Base-by-base conservation (phyloP, 1,140 invertebrate genomes). In the Achatina immaculata region DNA sequence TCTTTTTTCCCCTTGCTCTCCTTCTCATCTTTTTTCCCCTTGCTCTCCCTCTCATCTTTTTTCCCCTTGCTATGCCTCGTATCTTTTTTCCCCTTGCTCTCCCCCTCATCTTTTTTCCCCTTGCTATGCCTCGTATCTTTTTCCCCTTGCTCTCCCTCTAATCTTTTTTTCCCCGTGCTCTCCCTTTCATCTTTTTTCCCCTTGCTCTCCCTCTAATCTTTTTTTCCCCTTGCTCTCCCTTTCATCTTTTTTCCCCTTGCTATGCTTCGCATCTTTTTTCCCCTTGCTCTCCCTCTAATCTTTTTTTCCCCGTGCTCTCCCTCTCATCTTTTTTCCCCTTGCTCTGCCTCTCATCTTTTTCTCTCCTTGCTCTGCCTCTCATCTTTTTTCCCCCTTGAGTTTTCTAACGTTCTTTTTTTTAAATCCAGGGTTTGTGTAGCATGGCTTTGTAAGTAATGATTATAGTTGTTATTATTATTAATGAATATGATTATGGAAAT, bases 391-490 rank as follows among this genome's bases (percentile, higher is more conserved):
- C n/a, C n/a, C n/a, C n/a, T n/a, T n/a, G n/a, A n/a, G n/a, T 66
- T 66, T 31, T 66, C 62, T 31, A 66, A 66, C 19, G 62, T 31
- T n/a, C 62, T n/a, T 66, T 28, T 31, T 66, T 31, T 66, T 66
- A 7, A 14, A 11, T 51, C 24, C 11, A 51, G 31, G 28, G 62
- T 66, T n/a, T n/a, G n/a, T n/a, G n/a, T n/a, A n/a, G n/a, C n/a
- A n/a, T n/a, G n/a, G n/a, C n/a, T n/a, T n/a, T n/a, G n/a, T n/a
- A n/a, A n/a, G n/a, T n/a, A n/a, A n/a, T n/a, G n/a, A n/a, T n/a
- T n/a, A n/a, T n/a, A n/a, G n/a, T n/a, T n/a, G n/a, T n/a, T n/a
- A n/a, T n/a, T n/a, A n/a, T n/a, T n/a, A n/a, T n/a, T n/a, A n/a
- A n/a, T n/a, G n/a, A n/a, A n/a, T n/a, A n/a, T n/a, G n/a, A n/a